Percentiles rank a stretch among this genome's conserved stretches.
phyloP scores from a whole-genome alignment of 2,113 vertebrate species.

The Alligator sinensis region DNA sequence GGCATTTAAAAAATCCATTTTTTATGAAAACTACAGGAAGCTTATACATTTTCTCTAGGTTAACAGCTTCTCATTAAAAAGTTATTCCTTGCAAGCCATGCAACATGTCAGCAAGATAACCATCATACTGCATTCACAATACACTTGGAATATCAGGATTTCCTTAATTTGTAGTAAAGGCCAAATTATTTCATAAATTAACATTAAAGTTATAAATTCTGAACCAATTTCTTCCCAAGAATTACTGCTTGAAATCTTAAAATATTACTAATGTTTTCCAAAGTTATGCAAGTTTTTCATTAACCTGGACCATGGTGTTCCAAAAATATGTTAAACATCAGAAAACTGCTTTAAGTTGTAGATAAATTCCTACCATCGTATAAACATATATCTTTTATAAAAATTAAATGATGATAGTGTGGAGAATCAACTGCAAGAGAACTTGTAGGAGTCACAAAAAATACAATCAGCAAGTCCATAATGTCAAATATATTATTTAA shows the following conservation, averaged over 20 bases:
- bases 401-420: neutral
- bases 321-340: neutral
- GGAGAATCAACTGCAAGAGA: neutral
- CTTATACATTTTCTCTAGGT: slow-evolving; percentile 60
- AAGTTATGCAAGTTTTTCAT: fast-evolving
- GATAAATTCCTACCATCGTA: neutral
- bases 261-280: neutral
- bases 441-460: neutral
- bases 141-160: slow-evolving; percentile 53
- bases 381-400: neutral
- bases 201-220: neutral
- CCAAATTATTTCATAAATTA: slow-evolving; percentile 4
- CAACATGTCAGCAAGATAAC: neutral
- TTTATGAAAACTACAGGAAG: neutral
- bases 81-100: slow-evolving; percentile 22
- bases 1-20: slow-evolving; percentile 5
- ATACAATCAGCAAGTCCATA: neutral
- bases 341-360: neutral
- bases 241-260: neutral
- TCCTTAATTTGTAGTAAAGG: slow-evolving; percentile 4
- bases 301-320: neutral
- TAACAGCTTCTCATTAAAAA: slow-evolving; percentile 69
- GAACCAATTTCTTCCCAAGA: neutral
- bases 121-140: slow-evolving; percentile 37
- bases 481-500: neutral